A percentile compares a stretch with the other conserved stretches of the same genome.
These are phyloP conservation scores for Labia minor DNA, from an alignment of 2,888 invertebrate species.

Conservation along the genomic window DNA sequence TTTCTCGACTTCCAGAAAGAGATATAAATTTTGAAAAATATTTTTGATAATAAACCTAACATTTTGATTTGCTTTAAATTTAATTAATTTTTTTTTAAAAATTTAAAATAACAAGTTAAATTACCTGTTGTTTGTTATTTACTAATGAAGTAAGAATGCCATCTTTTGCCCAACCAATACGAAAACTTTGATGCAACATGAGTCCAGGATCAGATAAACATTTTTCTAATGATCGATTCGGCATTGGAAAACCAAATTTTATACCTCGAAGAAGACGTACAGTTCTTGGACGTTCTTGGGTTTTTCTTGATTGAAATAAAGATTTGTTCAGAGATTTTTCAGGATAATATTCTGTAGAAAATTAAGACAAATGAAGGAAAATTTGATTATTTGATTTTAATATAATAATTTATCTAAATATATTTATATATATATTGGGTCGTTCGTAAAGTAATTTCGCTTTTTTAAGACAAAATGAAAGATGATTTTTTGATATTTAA, in stretches of 20 bases:
- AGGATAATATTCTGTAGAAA: background rate
- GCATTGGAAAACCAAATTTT: background rate
- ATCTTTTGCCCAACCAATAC: slow-evolving; percentile 64
- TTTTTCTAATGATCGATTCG: slow-evolving; percentile 20
- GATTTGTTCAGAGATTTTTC: background rate
- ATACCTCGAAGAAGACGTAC: background rate
- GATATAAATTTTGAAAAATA: too few species aligned
- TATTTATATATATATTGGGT: background rate
- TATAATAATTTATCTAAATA: background rate
- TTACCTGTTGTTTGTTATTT: slow-evolving; percentile 36
- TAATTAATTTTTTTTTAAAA: too few species aligned
- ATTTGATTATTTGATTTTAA: too few species aligned
- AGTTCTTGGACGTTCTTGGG: background rate
- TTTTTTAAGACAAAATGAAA: too few species aligned
- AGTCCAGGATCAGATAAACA: slow-evolving; percentile 23
- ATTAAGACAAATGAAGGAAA: too few species aligned
- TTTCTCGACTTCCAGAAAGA: too few species aligned
- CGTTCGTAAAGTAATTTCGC: too few species aligned
- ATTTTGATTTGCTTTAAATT: too few species aligned
- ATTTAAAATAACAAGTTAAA: too few species aligned
- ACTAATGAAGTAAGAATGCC: slow-evolving; percentile 45
- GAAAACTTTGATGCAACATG: slow-evolving; percentile 48
- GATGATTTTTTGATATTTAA: too few species aligned
- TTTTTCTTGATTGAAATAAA: background rate
- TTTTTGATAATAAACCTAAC: too few species aligned